Base-by-base conservation (phyloP, 1,140 invertebrate genomes). In the Penaeus vannamei region DNA sequence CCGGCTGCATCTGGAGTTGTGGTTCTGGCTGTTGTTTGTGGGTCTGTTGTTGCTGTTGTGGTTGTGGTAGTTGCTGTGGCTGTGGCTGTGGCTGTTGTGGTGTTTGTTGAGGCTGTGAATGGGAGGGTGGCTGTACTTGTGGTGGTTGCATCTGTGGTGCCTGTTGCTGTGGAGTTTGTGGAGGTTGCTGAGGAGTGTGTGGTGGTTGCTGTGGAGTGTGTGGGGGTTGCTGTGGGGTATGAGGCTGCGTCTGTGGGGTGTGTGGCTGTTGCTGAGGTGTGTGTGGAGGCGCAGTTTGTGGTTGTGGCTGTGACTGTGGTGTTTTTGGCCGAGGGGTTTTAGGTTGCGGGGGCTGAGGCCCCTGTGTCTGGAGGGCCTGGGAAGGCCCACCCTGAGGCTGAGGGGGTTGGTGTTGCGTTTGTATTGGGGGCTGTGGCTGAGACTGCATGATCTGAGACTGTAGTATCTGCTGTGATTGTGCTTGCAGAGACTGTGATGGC, bases 361-460 rank as follows among this genome's bases (percentile, higher is more conserved):
- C 17, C 53, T 53, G 53, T 53, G 53, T 53, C 53, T 53, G 53
- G 53, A 53, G 53, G 53, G n/a, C n/a, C 66, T 72, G 66, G n/a
- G 66, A 20, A 26, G 66, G 66, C 32, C 10, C n/a, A 26, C n/a
- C 10, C n/a, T 46, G 29, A 12, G n/a, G 84, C 26, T 79, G 72
- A 42, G 23, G 85, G 36, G 32, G 72, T 14, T 59, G 85, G 20
- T 59, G 85, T n/a, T 72, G 66, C 32, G 66, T 12, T n/a, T 72
- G 66, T 32, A 26, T n/a, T 72, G n/a, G 66, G 32, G 32, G 66
- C n/a, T 72, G 66, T 19, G 66, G 66, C 22, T 87, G 86, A 32
- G 61, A 60, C 26, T 87, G 86, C 64, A 61, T n/a, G 8, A 69
- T 53, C 62, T 89, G 83, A 23, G 72, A 60, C 64, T 89, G 88